These are phyloP conservation scores for Melanaphis sacchari DNA, from an alignment of 1,140 invertebrate species.

Conservation along the genomic window DNA sequence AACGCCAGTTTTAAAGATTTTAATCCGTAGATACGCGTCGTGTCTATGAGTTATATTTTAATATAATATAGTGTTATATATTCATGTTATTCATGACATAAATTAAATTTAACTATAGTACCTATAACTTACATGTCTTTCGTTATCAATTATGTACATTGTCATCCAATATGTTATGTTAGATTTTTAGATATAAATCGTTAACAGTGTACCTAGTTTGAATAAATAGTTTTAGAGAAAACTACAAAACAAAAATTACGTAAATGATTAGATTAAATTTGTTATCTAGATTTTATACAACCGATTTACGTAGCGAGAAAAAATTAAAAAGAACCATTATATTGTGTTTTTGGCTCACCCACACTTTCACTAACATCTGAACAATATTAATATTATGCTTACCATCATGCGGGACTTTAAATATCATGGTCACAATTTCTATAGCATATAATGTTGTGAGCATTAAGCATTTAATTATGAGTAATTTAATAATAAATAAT, in stretches of 20 bases:
- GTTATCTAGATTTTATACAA: conserved; percentile 32
- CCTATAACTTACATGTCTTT: neutral
- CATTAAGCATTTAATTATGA: neutral
- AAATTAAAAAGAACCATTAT: conserved; percentile 1
- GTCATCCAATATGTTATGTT: neutral
- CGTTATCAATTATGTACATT: neutral
- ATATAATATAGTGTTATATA: neutral
- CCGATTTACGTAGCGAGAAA: conserved; percentile 39
- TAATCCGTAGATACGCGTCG: neutral
- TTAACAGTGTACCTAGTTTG: neutral
- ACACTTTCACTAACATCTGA: conserved; percentile 52
- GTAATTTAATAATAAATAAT: neutral
- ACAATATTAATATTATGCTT: conserved; percentile 16
- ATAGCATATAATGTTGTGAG: neutral
- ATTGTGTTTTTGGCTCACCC: conserved; percentile 43
- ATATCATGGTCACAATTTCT: conserved; percentile 35
- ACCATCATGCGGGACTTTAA: conserved; percentile 15
- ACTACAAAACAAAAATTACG: neutral
- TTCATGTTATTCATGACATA: neutral
- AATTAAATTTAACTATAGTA: neutral
- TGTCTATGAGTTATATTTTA: neutral
- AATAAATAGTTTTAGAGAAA: conserved; percentile 9
- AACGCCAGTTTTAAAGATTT: neutral
- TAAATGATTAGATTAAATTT: neutral
- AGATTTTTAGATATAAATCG: neutral